Evolutionary conservation across 2,888 invertebrate species (phyloP).

Genomic region (Iphiclides podalirius): DNA sequence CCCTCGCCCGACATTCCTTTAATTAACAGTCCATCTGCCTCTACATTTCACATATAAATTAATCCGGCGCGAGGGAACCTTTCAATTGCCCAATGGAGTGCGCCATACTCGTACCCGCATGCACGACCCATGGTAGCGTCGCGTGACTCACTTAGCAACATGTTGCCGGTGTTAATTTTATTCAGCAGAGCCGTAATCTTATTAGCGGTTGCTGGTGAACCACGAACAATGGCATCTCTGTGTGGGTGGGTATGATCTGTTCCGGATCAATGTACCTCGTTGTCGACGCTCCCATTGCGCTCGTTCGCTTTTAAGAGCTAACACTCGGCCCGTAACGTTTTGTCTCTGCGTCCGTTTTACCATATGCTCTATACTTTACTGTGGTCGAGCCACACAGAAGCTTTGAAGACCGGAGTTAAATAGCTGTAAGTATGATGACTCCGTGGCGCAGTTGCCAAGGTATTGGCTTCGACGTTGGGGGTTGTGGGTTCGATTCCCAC

Average conservation of each 20-base stretch:
- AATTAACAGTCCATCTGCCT: background rate
- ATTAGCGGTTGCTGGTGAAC: conserved; percentile 28
- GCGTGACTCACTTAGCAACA: conserved; percentile 15
- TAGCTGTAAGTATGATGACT: too few species aligned
- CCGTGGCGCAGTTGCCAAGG: too few species aligned
- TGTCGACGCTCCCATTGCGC: too few species aligned
- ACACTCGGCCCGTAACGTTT: too few species aligned
- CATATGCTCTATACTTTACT: too few species aligned
- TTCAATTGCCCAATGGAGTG: background rate
- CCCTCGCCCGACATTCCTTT: background rate
- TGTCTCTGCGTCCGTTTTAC: too few species aligned
- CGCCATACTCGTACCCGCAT: background rate
- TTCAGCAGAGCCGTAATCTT: conserved; percentile 31
- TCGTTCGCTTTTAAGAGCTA: too few species aligned
- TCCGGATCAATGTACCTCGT: conserved; percentile 3
- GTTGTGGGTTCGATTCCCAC: too few species aligned
- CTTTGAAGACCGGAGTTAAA: too few species aligned
- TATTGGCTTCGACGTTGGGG: too few species aligned
- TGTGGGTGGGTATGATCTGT: conserved; percentile 17
- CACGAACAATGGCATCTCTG: conserved; percentile 27
- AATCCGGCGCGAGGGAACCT: background rate
- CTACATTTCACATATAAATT: background rate
- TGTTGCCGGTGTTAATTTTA: conserved; percentile 22
- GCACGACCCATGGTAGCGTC: too few species aligned
- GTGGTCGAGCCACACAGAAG: too few species aligned